Base-by-base conservation (phyloP, 2,888 invertebrate genomes). In the Mechanitis messenoides region DNA sequence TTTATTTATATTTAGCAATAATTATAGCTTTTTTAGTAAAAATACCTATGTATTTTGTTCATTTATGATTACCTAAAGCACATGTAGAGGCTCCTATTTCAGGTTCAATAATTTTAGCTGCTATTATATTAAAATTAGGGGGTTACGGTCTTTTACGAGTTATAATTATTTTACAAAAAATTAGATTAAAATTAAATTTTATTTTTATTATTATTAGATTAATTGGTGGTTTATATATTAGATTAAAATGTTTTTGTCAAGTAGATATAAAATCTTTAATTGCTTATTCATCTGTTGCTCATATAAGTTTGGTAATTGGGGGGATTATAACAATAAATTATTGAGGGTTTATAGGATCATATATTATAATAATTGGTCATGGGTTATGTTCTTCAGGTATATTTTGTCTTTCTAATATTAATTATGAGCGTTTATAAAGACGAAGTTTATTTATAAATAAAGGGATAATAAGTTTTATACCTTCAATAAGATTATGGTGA, bases 31-130 rank as follows among this genome's bases (percentile, higher is more conserved):
- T 94, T 93, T 91, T 94, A 83, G 91, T 94, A 2, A 94, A 94
- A 83, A 91, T 94, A 74, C 94, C 94, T 3, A 92, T 94, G 78
- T 94, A 92, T 92, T 88, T 92, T 76, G 79, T 92, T 83, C 94
- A 94, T 91, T 85, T 93, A 75, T 94, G 94, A 77, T 79, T 94
- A 38, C 94, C 94, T 65, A 94, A 93, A 59, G 94, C 94, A 83
- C 94, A 94, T 92, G 94, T 94, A 1, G 94, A 94, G 69, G 94
- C 94, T 61, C 94, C 94, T 3, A 90, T 94, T 68, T 90, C 92
- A 2, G 94, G 94, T 0, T 94, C 94, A 2, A 94, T 94, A 85
- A 92, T 94, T 92, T 92, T 94, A 83, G 94, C 94, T 0, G 94
- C 93, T 0, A 85, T 94, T 82, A 91, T 94, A 74, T 89, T 95